Base-by-base conservation (phyloP, 2,888 invertebrate genomes). In the Proisotoma minuta region DNA sequence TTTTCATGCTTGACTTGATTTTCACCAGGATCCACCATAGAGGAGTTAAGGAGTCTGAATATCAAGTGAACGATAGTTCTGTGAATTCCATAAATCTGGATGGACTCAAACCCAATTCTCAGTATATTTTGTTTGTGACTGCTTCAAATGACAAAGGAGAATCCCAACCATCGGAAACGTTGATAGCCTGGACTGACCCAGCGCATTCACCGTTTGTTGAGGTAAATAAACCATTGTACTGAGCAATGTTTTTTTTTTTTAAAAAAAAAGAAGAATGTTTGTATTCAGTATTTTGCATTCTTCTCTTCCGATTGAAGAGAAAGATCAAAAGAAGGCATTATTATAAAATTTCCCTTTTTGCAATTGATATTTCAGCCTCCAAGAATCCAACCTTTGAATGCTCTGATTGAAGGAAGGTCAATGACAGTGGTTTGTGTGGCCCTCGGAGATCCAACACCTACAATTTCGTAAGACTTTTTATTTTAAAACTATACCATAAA, bases 111-210 rank as follows among this genome's bases (percentile, higher is more conserved):
- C 90, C 90, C 0, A 91, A 90, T 79, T 87, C 89, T 0, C 88
- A 90, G 78, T 89, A 90, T 77, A 86, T 89, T 53, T 82, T 88
- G 57, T 90, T 87, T 79, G 87, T 89, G 49, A 84, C 82, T 65
- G 83, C 87, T 53, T 79, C 82, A 0, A 80, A 81, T 0, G 84
- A 84, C 1, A 82, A 83, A 68, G 89, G 89, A 0, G 83, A 84
- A 66, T 90, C 89, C 10, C 78, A 86, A 73, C 85, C 90, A 0
- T 90, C 89, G 0, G 91, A 91, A 78, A 90, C 89, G 0, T 77
- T 91, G 26, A 82, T 90, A 61, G 89, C 88, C 0, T 91, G 90
- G 90, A 91, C 91, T 4, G 90, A 91, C 77, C 90, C 91, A 0
- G 89, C 90, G 0, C 85, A 89, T 75, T 90, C 91, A 0, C 89